A percentile compares a stretch with the other conserved stretches of the same genome.
Conservation (phyloP, 1,140 invertebrate genomes). For the Pentalonia nigronervosa region DNA sequence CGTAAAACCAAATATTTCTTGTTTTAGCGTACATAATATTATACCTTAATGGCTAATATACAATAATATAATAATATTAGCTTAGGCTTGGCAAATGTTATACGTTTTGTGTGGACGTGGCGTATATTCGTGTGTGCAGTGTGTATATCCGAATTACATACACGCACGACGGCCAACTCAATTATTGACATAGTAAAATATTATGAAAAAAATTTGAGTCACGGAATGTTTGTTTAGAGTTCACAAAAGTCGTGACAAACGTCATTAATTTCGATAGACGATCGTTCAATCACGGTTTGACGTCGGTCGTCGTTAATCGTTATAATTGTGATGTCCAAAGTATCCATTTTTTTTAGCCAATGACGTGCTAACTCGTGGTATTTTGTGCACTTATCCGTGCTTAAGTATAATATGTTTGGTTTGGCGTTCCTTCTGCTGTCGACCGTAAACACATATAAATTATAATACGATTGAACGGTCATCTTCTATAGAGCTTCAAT, state of each 20-base stretch:
- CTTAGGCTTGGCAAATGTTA: background rate
- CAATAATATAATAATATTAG: background rate
- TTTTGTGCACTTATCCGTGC: background rate
- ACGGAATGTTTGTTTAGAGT: background rate
- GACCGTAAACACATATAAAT: background rate
- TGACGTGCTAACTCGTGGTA: background rate
- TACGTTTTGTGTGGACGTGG: background rate
- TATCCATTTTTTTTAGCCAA: background rate
- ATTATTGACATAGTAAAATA: background rate
- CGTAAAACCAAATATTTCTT: background rate
- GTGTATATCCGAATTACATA: background rate
- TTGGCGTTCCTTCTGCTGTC: background rate
- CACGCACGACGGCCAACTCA: background rate
- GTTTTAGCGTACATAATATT: background rate
- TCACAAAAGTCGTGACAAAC: background rate
- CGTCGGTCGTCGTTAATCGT: too few species aligned
- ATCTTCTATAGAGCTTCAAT: background rate
- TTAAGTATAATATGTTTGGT: background rate
- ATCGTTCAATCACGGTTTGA: background rate
- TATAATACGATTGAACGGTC: background rate
- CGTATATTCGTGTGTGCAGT: background rate
- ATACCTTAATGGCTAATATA: too few species aligned
- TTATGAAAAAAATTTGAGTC: background rate
- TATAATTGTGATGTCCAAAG: too few species aligned
- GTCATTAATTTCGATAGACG: background rate